These are phyloP conservation scores for Blastobasis lacticolella DNA, from an alignment of 2,888 invertebrate species.

Conservation along the genomic window DNA sequence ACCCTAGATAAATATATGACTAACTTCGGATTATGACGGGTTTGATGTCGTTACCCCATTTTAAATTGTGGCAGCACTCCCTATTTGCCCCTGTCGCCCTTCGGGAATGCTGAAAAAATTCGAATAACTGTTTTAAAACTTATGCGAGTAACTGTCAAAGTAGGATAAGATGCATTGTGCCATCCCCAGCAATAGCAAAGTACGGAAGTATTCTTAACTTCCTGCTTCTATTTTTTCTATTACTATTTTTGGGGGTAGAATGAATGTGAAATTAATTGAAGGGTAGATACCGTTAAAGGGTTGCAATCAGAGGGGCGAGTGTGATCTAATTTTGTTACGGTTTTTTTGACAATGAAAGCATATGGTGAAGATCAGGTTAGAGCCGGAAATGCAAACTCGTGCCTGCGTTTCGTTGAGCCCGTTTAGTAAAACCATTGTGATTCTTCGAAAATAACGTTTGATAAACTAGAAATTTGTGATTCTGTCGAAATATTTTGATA, in stretches of 20 bases:
- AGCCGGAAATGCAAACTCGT: conserved; percentile 10
- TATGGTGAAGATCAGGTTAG: conserved; percentile 7
- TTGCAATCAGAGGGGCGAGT: conserved; percentile 36
- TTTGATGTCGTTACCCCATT: conserved; percentile 23
- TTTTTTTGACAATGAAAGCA: conserved; percentile 21
- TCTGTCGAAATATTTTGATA: no score
- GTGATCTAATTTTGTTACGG: conserved; percentile 39
- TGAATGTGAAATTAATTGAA: conserved; percentile 67
- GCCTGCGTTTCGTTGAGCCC: background rate
- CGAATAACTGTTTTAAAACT: no score
- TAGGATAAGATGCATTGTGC: conserved; percentile 28
- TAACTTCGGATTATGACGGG: conserved; percentile 43
- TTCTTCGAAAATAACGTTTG: no score
- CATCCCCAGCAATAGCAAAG: conserved; percentile 33
- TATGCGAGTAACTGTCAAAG: no score
- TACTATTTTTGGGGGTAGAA: conserved; percentile 12
- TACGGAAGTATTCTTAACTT: conserved; percentile 44
- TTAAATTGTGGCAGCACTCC: background rate
- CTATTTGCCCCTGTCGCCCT: no score
- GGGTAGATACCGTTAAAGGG: conserved; percentile 45
- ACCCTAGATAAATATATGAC: conserved; percentile 45
- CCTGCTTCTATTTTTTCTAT: conserved; percentile 50
- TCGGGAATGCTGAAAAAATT: no score
- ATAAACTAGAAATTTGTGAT: no score
- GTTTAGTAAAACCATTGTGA: background rate